Percentiles rank a stretch among this genome's conserved stretches.
Conservation (phyloP, 2,888 invertebrate species). For the Torymus texanus region DNA sequence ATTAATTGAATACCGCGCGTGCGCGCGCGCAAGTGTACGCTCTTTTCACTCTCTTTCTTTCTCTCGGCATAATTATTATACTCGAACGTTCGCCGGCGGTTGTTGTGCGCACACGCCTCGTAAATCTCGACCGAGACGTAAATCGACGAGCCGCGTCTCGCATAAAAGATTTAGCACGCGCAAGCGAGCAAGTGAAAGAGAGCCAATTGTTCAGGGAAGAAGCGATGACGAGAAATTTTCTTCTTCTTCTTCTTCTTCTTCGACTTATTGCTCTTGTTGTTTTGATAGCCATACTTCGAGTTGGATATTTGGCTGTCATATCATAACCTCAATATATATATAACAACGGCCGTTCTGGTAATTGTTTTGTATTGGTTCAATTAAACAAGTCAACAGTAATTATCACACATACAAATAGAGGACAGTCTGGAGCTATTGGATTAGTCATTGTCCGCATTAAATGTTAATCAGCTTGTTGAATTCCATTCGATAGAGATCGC, state of each 20-base stretch:
- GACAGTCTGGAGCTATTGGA: not conserved
- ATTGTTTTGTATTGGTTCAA: no score
- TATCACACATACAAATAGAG: not conserved
- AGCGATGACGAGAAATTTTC: conserved; percentile 2
- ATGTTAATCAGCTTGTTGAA: conserved; percentile 10
- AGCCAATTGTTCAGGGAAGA: not conserved
- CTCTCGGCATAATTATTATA: conserved; percentile 41
- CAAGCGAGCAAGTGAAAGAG: conserved; percentile 12
- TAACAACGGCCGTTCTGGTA: no score
- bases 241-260: not conserved
- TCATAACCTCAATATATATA: no score
- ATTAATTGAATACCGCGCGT: conserved; percentile 59
- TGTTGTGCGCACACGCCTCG: conserved; percentile 37
- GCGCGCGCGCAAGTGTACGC: conserved; percentile 11
- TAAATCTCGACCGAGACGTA: conserved; percentile 51
- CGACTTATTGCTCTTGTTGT: no score
- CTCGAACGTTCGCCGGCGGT: conserved; percentile 18
- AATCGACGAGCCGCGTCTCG: conserved; percentile 54
- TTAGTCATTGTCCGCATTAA: conserved; percentile 1
- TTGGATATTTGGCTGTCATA: no score
- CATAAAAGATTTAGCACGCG: conserved; percentile 47
- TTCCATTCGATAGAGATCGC: not conserved
- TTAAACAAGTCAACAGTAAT: no score
- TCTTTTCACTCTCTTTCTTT: conserved; percentile 13
- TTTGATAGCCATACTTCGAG: no score